Percentiles rank a stretch among this genome's conserved stretches.
phyloP scores from a whole-genome alignment of 2,888 invertebrate genomes.

The Agonopterix arenella region DNA sequence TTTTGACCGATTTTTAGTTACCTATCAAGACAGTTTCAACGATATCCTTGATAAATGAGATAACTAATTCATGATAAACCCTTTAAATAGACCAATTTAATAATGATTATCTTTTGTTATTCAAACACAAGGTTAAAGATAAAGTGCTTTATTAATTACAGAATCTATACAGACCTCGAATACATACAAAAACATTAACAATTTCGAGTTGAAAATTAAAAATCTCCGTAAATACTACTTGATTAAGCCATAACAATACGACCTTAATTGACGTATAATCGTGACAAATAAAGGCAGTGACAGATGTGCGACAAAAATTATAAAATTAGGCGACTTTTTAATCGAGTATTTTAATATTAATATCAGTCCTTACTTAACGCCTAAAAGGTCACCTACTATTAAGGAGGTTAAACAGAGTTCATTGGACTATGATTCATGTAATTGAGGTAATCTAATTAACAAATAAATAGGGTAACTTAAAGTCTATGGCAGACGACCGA shows the following conservation, averaged over 20 bases:
- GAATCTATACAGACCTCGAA: slow-evolving; percentile 65
- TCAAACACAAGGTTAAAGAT: slow-evolving; percentile 37
- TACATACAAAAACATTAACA: slow-evolving; percentile 66
- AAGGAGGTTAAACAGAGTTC: slow-evolving; percentile 19
- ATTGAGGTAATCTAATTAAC: slow-evolving; percentile 39
- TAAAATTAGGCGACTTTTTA: slow-evolving; percentile 19
- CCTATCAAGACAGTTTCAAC: too few species aligned
- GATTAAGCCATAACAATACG: slow-evolving; percentile 9
- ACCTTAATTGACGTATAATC: slow-evolving; percentile 8
- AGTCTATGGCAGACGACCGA: slow-evolving; percentile 21
- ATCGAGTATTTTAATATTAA: slow-evolving; percentile 44
- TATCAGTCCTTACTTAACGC: slow-evolving; percentile 73
- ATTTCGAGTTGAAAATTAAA: slow-evolving; percentile 45
- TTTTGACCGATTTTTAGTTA: too few species aligned
- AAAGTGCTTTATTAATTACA: slow-evolving; percentile 70
- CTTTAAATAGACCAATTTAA: too few species aligned
- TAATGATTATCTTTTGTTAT: too few species aligned
- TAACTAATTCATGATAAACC: too few species aligned
- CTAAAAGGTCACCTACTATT: slow-evolving; percentile 40
- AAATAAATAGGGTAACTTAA: slow-evolving; percentile 61
- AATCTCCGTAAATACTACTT: slow-evolving; percentile 4
- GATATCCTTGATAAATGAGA: too few species aligned
- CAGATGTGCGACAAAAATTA: slow-evolving; percentile 26
- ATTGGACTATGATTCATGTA: slow-evolving; percentile 24
- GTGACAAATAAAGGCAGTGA: slow-evolving; percentile 43